Conservation (phyloP, 2,888 invertebrate genomes). For the Philereme transversata region DNA sequence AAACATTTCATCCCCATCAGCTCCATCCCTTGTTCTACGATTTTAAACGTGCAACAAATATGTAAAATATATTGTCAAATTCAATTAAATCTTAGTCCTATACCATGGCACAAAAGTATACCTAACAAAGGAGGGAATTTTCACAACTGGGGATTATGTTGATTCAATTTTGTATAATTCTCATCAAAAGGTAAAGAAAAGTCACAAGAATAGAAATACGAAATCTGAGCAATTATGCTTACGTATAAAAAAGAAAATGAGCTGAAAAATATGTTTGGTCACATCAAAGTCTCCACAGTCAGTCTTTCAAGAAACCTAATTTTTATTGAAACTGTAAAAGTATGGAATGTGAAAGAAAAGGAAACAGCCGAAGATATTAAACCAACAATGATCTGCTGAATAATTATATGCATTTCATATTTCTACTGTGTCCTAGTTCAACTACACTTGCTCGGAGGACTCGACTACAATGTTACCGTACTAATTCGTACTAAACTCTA, state of each 20-base stretch:
- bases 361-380: constrained; percentile 49
- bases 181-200: constrained; percentile 49
- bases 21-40: not conserved
- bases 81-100: constrained; percentile 73
- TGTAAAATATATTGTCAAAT: constrained; percentile 72
- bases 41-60: constrained; percentile 5
- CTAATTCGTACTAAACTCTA: constrained; percentile 66
- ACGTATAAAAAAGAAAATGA: constrained; percentile 63
- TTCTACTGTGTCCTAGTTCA: constrained; percentile 44
- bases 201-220: constrained; percentile 58
- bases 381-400: constrained; percentile 58
- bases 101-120: constrained; percentile 80
- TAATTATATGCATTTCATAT: constrained; percentile 42
- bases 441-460: constrained; percentile 53
- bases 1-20: not conserved
- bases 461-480: constrained; percentile 48
- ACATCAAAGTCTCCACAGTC: constrained; percentile 71
- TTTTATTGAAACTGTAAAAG: constrained; percentile 66
- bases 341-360: constrained; percentile 73
- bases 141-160: constrained; percentile 75
- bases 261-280: constrained; percentile 68
- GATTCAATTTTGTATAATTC: constrained; percentile 50
- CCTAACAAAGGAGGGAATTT: constrained; percentile 81
- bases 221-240: constrained; percentile 72
- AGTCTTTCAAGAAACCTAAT: constrained; percentile 79